Evolutionary conservation across 2,113 vertebrate species (phyloP).

Genomic region (Sebastes schlegelii): DNA sequence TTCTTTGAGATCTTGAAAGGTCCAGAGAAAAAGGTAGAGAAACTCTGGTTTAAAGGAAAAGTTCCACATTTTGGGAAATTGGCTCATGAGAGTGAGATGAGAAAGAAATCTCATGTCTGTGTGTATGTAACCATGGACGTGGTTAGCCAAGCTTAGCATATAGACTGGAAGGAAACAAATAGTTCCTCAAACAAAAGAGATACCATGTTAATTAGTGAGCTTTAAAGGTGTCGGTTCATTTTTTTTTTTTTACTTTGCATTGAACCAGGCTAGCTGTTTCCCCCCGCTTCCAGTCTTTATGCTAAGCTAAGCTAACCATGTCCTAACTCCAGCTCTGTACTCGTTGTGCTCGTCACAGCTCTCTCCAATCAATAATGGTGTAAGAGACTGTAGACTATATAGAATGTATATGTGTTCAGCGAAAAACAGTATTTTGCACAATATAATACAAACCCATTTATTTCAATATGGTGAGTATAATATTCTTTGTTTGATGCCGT

Average conservation of each 20-base stretch:
- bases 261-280: not conserved
- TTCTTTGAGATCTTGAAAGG: not conserved
- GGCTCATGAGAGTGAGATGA: not conserved
- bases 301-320: not conserved
- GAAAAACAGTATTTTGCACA: not conserved
- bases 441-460: not conserved
- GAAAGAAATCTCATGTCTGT: not conserved
- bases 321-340: not conserved
- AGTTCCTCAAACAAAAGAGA: not conserved
- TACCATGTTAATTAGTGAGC: not conserved
- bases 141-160: conserved; percentile 20
- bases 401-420: not conserved
- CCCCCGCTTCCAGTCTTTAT: not conserved
- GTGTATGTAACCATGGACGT: not conserved
- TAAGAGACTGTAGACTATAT: not conserved
- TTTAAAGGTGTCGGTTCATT: not conserved
- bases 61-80: not conserved
- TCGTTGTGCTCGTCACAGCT: too few relatives aligned
- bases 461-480: too few relatives aligned
- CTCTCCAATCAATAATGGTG: not conserved
- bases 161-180: not conserved
- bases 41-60: conserved; percentile 9
- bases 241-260: not conserved
- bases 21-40: not conserved
- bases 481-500: too few relatives aligned